Evolutionary conservation across 2,113 vertebrate species (phyloP), one percentile per base, ranked within the genome.

Genomic region (Microtus pennsylvanicus): DNA sequence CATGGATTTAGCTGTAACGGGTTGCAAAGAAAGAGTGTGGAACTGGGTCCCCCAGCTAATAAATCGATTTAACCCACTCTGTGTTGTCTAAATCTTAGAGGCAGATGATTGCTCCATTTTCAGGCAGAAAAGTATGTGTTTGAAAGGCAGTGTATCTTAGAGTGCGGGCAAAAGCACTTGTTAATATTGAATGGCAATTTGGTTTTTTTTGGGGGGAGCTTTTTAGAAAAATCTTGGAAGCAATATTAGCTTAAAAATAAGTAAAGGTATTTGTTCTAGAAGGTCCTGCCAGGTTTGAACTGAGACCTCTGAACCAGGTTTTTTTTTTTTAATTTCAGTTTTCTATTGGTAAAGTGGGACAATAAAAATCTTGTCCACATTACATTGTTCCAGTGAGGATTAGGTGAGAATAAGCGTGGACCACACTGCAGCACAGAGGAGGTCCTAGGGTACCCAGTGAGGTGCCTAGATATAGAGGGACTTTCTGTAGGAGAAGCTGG

Each of bases 101-200:
- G 21, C 22, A 21, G 69, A 30, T 86, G 77, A 55, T 45, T 82
- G 21, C 80, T 69, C 70, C 17, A 80, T 92, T 33, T 76, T 90
- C 83, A 55, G 87, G 55, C 45, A 90, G 67, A 96, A 94, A 94
- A 93, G 90, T 42, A 30, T 26, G 28, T 92, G n/a, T 83, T 89
- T 28, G 17, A 89, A 52, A 91, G 92, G 74, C 61, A 94, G 8
- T 55, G 72, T 85, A 83, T 95, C 42, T 38, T n/a, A 78, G 67
- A 92, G 30, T 26, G 30, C 22, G 35, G 33, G 74, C 24, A 61
- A 83, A 69, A 91, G 67, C 38, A 67, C 26, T 55, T 61, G 21
- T 87, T 85, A 92, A 7, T 80, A 75, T 77, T 89, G 50, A 6
- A 5, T 76, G 70, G 74, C 7, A 58, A 47, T 12, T 16, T 16